A percentile compares a stretch with the other conserved stretches of the same genome.
Conservation (phyloP, 2,797 vertebrate species). For the Labroides dimidiatus region DNA sequence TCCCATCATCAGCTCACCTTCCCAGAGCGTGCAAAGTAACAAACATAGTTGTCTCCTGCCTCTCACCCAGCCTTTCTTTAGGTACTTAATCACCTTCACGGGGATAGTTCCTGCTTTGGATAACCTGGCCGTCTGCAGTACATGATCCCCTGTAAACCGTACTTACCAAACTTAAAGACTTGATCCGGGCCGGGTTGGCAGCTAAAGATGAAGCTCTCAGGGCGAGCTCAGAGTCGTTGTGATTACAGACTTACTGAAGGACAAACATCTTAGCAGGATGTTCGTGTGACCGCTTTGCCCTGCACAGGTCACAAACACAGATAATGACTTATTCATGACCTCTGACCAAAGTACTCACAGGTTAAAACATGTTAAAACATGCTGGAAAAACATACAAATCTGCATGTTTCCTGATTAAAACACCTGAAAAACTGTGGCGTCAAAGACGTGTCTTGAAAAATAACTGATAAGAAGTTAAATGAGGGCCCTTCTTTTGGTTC, state of each 20-base stretch:
- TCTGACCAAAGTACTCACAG: background rate
- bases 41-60: conserved; percentile 82
- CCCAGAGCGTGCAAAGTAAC: conserved; percentile 86
- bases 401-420: background rate
- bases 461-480: no score
- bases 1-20: conserved; percentile 78
- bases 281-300: conserved; percentile 77
- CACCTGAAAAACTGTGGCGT: background rate
- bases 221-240: conserved; percentile 83
- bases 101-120: conserved; percentile 74
- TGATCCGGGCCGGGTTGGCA: conserved; percentile 85
- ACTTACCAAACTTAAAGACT: conserved; percentile 89
- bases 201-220: conserved; percentile 81
- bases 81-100: conserved; percentile 88
- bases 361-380: no score
- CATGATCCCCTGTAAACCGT: conserved; percentile 82
- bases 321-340: background rate
- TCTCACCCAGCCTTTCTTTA: conserved; percentile 89
- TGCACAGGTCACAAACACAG: background rate
- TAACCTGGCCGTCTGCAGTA: conserved; percentile 65
- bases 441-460: no score
- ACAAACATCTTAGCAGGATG: conserved; percentile 83
- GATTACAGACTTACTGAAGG: conserved; percentile 85
- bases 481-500: no score
- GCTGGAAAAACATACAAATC: background rate